phyloP scores from a whole-genome alignment of 2,888 invertebrate genomes.

The Oligia strigilis region DNA sequence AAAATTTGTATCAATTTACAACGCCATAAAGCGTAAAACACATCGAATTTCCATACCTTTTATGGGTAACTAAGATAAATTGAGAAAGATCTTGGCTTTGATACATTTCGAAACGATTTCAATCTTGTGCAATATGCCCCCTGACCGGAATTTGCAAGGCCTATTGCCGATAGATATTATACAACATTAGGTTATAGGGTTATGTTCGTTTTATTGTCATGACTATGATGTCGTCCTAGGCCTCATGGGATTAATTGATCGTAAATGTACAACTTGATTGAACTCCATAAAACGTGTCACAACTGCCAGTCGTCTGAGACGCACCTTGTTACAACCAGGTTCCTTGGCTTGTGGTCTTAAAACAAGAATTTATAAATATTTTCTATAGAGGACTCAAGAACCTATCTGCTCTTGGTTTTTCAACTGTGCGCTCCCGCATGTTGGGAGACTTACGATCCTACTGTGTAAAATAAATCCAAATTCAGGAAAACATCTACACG shows the following conservation, averaged over 20 bases:
- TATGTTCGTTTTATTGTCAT: slow-evolving; percentile 24
- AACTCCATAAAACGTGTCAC: slow-evolving; percentile 11
- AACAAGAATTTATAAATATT: neutral
- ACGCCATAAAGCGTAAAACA: slow-evolving; percentile 47
- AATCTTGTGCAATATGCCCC: slow-evolving; percentile 48
- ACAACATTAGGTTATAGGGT: slow-evolving; percentile 9
- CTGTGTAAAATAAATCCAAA: neutral
- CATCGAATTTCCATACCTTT: slow-evolving; percentile 48
- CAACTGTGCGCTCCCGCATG: neutral
- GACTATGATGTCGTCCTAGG: slow-evolving; percentile 18
- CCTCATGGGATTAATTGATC: slow-evolving; percentile 36
- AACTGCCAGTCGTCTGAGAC: neutral
- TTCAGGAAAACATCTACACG: neutral
- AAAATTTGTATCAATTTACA: slow-evolving; percentile 60
- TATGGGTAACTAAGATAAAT: slow-evolving; percentile 45
- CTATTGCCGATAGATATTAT: slow-evolving; percentile 13
- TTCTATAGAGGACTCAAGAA: neutral
- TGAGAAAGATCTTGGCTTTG: slow-evolving; percentile 54
- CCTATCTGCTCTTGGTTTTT: neutral
- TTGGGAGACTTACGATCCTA: neutral
- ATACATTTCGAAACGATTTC: slow-evolving; percentile 42
- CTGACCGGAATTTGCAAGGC: slow-evolving; percentile 40
- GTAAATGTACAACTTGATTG: slow-evolving; percentile 37
- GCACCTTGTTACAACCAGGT: neutral
- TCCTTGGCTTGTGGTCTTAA: neutral